Conservation (phyloP, 2,797 vertebrate genomes). For the Merluccius polli region DNA sequence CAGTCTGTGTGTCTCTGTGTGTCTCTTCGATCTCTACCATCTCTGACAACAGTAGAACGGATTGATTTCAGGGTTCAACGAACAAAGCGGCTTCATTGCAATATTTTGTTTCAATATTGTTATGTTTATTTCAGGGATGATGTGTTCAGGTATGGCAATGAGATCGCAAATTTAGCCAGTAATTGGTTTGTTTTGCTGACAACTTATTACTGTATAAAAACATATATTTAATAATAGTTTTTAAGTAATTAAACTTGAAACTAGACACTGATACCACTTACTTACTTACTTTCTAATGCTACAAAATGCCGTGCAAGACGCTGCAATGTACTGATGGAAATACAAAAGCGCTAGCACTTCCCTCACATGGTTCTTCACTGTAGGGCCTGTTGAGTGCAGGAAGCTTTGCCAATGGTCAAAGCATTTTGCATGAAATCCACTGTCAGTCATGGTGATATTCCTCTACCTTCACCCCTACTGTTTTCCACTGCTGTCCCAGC, state of each 20-base stretch:
- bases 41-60: not conserved
- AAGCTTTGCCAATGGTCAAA: not conserved
- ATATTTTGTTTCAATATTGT: not conserved
- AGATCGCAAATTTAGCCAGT: not conserved
- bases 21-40: not conserved
- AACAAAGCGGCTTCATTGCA: not conserved
- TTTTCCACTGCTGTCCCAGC: conserved; percentile 30
- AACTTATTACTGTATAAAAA: not conserved
- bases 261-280: not conserved
- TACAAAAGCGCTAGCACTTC: not conserved
- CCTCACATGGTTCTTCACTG: not conserved
- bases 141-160: not conserved
- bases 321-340: not conserved
- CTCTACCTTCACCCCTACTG: conserved; percentile 30
- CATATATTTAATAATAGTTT: not conserved
- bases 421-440: not conserved
- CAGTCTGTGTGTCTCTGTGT: not conserved
- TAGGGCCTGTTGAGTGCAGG: not conserved
- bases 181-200: not conserved
- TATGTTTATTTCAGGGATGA: not conserved
- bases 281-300: not conserved
- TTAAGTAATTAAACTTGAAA: not conserved
- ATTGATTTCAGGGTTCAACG: not conserved
- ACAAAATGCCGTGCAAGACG: not conserved
- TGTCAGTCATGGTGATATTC: conserved; percentile 28